Evolutionary conservation across 2,888 invertebrate species (phyloP).

Genomic region (Sphinx pinastri): DNA sequence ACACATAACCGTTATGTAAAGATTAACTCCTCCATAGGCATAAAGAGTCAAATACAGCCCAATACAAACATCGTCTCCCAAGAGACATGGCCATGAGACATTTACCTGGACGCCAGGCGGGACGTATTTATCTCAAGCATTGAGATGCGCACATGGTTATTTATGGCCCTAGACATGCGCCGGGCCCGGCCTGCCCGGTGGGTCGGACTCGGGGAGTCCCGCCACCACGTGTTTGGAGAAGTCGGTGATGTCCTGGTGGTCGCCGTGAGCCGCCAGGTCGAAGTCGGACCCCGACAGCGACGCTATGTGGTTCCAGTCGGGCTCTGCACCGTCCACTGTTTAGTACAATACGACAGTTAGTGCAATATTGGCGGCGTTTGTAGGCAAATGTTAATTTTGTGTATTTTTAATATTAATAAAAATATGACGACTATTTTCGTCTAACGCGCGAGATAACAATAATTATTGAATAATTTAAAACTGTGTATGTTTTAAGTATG

Average conservation of each 20-base stretch:
- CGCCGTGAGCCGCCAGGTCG: slow-evolving; percentile 85
- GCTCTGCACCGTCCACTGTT: slow-evolving; percentile 57
- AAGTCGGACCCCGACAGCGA: slow-evolving; percentile 86
- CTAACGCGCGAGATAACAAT: too few relatives aligned
- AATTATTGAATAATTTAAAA: too few relatives aligned
- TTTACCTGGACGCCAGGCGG: not conserved
- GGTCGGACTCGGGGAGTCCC: slow-evolving; percentile 39
- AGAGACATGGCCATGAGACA: not conserved
- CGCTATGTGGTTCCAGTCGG: slow-evolving; percentile 80
- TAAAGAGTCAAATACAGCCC: too few relatives aligned
- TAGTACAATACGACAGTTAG: slow-evolving; percentile 15
- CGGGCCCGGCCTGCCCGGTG: slow-evolving; percentile 49
- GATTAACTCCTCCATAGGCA: not conserved
- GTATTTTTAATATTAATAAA: too few relatives aligned
- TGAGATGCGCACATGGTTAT: too few relatives aligned
- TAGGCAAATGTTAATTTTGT: not conserved
- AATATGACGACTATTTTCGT: too few relatives aligned
- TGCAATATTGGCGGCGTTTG: slow-evolving; percentile 23
- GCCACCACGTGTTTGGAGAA: slow-evolving; percentile 60
- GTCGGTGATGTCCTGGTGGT: slow-evolving; percentile 59
- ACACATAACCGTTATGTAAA: not conserved
- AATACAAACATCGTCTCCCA: too few relatives aligned
- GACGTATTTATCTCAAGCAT: too few relatives aligned
- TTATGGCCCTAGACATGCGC: slow-evolving; percentile 55
- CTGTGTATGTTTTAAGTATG: too few relatives aligned